These are phyloP conservation scores for Haemorhous mexicanus DNA, from an alignment of 2,113 vertebrate genomes.

Conservation along the genomic window DNA sequence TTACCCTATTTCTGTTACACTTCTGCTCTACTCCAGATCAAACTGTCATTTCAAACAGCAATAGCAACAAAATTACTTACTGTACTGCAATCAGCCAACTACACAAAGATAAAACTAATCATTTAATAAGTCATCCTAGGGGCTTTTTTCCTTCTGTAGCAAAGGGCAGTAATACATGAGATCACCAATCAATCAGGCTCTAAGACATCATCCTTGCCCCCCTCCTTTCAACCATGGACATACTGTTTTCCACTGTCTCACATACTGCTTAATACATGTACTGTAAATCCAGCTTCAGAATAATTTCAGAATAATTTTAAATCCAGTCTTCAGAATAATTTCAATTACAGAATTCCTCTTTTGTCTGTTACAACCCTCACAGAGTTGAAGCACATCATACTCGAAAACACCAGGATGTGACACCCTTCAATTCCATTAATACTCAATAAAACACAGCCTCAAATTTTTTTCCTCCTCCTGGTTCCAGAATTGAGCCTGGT, in stretches of 20 bases:
- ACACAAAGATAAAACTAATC: background rate
- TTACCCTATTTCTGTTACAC: background rate
- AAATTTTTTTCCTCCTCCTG: too few species aligned
- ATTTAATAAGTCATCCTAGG: background rate
- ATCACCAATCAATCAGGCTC: background rate
- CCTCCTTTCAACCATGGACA: background rate
- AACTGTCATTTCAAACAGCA: background rate
- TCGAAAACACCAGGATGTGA: background rate
- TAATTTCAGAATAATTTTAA: background rate
- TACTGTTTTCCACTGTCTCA: background rate
- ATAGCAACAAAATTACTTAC: slow-evolving; percentile 13
- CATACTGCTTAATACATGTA: background rate
- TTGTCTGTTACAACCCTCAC: accelerated
- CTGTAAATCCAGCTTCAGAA: background rate
- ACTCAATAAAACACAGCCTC: background rate
- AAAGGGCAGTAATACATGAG: background rate
- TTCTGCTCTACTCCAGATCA: background rate
- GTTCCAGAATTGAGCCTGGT: accelerated
- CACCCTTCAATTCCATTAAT: background rate
- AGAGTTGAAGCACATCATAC: accelerated
- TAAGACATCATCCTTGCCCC: background rate
- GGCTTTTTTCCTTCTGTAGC: background rate
- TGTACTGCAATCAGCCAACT: background rate
- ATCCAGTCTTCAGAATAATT: background rate
- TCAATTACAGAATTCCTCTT: background rate